Conservation (phyloP, 2,888 invertebrate genomes). For the Drosophila neonasuta region DNA sequence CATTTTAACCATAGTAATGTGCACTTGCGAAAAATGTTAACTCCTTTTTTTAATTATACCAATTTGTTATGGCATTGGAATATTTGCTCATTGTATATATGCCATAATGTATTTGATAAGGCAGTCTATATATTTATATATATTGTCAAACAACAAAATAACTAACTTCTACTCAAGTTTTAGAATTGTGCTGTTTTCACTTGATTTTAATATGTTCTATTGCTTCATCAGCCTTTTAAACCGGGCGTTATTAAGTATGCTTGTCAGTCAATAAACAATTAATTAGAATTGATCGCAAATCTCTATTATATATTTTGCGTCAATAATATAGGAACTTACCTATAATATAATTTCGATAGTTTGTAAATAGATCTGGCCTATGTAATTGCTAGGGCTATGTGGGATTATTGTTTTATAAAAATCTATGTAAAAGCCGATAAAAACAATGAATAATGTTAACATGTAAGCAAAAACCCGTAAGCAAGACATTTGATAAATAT, state of each 20-base stretch:
- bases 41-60: constrained; percentile 14
- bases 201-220: constrained; percentile 39
- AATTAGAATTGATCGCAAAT: constrained; percentile 17
- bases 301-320: constrained; percentile 6
- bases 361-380: constrained; percentile 79
- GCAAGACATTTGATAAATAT: constrained; percentile 22
- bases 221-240: constrained; percentile 6
- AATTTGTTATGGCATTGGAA: constrained; percentile 58
- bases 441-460: constrained; percentile 23
- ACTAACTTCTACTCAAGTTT: constrained; percentile 36
- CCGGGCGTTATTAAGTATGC: constrained; percentile 2
- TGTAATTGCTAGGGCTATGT: constrained; percentile 34
- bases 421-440: constrained; percentile 27
- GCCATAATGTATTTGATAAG: constrained; percentile 66
- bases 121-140: constrained; percentile 22
- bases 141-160: constrained; percentile 23
- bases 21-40: constrained; percentile 35
- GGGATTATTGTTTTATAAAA: constrained; percentile 58
- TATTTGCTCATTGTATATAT: constrained; percentile 72
- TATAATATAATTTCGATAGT: constrained; percentile 61
- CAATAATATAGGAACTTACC: constrained; percentile 9
- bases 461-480: constrained; percentile 37
- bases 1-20: constrained; percentile 57
- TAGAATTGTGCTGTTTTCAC: constrained; percentile 17
- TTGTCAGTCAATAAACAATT: constrained; percentile 24